Base-by-base conservation (phyloP, 2,113 vertebrate genomes). In the Cyanocitta stelleri region DNA sequence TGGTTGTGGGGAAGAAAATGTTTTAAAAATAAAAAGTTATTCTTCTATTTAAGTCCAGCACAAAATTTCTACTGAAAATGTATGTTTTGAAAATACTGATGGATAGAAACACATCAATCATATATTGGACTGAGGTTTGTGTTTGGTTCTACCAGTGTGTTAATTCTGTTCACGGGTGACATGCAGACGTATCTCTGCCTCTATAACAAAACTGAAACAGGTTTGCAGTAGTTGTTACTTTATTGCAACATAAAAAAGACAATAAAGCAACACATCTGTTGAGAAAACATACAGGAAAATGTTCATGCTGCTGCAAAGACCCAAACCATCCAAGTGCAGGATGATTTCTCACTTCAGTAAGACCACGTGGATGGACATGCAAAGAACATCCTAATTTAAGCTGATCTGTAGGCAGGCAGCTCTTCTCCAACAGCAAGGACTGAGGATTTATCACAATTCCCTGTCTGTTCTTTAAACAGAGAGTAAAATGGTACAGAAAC, bases 401-500 rank as follows among this genome's bases (percentile, higher is more conserved):
- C 32, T 75, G 48, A 93, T 84, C 72, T 90, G 73, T 49, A 90
- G 46, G 86, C 92, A 96, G 76, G 55, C 23, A 82, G 35, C 56
- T 87, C 22, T 46, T 68, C 73, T 85, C 54, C 51, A 90, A 58
- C 29, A 83, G 66, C 52, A 75, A 92, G 54, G 76, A 37, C 26
- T 52, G n/a, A 13, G 63, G 49, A 95, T 93, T 89, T 90, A 87
- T 75, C 83, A 82, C 80, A 62, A 46, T 79, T 88, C 44, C 73
- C 58, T 75, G 52, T 33, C 73, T 87, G 26, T 85, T 73, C 81
- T 91, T 89, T 93, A 89, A 91, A 89, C 37, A 63, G 71, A 78
- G 43, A 91, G 55, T 89, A 76, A 95, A 95, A 95, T 62, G n/a
- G 51, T 82, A 88, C 29, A 87, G 78, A 58, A 95, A 67, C 75